Evolutionary conservation across 64 coral and sea anemone genomes (phyloP), one percentile per base, ranked within the genome.

Genomic region (Porites lutea): DNA sequence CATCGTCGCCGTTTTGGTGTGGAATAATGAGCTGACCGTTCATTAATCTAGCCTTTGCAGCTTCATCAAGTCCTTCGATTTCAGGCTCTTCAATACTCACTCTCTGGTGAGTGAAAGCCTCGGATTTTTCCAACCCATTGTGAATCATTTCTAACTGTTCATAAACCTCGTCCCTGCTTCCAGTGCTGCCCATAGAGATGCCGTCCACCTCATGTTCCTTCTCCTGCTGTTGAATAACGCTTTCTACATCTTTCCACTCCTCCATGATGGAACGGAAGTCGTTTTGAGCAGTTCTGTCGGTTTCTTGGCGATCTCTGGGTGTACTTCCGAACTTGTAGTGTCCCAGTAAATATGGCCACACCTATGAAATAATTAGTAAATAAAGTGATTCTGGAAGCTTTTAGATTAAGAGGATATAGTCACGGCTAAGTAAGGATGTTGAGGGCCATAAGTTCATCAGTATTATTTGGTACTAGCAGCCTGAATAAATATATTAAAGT

Each of bases 211-310:
- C 97, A 5, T 90, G 90, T 37, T 96, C 97, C 65, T 91, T 96
- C 44, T 96, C 91, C 21, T 87, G 86, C 48, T 91, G 89, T 6
- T 79, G 45, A 21, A 99, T 96, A 48, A 89, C 90, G 2, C 71
- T 82, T 73, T 99, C 97, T 4, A 99, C 97, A 52, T 89, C 88
- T 72, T 91, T 96, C 97, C 97, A 99, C 20, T 99, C 97, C n/a
- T 75, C 92, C 9, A 96, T 52, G 18, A 91, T 90, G 53, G 82
- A 60, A 3, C 13, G 66, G 70, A 94, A 99, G 58, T 99, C 88
- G 7, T 72, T 61, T 11, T 60, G 68, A 13, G 89, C 86, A 44
- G 51, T 70, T 15, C 54, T 65, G 66, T 99, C 85, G 0, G 91
- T 68, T 67, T 93, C 69, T 23, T 94, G 84, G 4, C 97, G 71